phyloP scores from a whole-genome alignment of 2,113 vertebrate species.

The Otolemur garnettii region DNA sequence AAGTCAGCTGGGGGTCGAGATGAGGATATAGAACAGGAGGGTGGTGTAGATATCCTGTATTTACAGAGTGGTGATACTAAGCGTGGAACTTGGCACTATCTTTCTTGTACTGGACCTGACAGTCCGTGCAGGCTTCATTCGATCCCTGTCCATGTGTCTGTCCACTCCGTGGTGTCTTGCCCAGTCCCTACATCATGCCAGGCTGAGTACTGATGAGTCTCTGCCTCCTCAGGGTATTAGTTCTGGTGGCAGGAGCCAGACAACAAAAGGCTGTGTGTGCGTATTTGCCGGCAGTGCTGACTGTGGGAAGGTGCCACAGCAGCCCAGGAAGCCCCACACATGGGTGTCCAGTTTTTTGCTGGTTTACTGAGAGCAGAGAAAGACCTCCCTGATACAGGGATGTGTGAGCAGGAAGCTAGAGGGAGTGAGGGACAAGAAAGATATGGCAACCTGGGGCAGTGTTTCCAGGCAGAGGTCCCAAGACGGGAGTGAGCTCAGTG shows the following conservation, averaged over 20 bases:
- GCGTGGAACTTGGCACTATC: neutral
- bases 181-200: neutral
- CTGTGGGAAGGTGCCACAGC: neutral
- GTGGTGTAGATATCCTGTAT: neutral
- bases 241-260: neutral
- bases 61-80: neutral
- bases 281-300: no score
- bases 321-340: neutral
- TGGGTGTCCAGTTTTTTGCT: neutral
- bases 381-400: neutral
- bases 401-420: neutral
- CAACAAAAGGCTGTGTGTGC: neutral
- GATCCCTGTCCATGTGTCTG: no score
- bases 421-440: no score
- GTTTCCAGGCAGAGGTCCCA: neutral
- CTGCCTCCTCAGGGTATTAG: neutral
- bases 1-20: neutral
- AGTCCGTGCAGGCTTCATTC: neutral
- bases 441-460: no score
- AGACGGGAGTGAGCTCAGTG: rapidly evolving
- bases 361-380: neutral
- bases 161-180: neutral
- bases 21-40: neutral
- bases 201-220: neutral
- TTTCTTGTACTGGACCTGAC: neutral